These are phyloP conservation scores for Linnaemya tessellans DNA, from an alignment of 2,888 invertebrate species.

Conservation along the genomic window DNA sequence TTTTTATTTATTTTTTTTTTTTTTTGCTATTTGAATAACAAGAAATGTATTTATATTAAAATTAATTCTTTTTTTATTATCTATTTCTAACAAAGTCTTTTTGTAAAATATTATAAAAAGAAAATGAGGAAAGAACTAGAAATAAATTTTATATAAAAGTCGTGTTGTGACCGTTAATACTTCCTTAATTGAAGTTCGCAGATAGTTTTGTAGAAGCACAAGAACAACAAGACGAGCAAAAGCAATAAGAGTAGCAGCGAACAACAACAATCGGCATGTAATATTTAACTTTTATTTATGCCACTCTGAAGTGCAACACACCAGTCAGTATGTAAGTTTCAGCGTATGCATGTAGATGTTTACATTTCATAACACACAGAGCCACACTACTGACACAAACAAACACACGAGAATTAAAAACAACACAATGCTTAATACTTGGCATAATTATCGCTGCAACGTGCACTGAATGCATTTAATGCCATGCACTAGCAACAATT, in stretches of 20 bases:
- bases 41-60: no score
- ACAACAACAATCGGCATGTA: constrained; percentile 34
- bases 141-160: constrained; percentile 67
- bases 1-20: no score
- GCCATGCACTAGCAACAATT: constrained; percentile 60
- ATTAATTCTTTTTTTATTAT: background rate
- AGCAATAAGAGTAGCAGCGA: constrained; percentile 5
- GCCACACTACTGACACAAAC: constrained; percentile 13
- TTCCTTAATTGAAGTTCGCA: constrained; percentile 72
- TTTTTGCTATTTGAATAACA: background rate
- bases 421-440: constrained; percentile 67
- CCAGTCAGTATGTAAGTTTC: background rate
- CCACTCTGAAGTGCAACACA: constrained; percentile 47
- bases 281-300: constrained; percentile 57
- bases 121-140: constrained; percentile 30
- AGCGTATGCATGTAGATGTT: constrained; percentile 14
- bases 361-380: constrained; percentile 34
- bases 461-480: constrained; percentile 72
- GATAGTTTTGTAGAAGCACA: constrained; percentile 62
- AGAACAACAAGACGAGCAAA: constrained; percentile 42
- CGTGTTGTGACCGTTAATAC: constrained; percentile 72
- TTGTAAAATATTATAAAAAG: constrained; percentile 27
- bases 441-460: constrained; percentile 72
- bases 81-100: background rate
- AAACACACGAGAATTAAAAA: constrained; percentile 31